Conservation (phyloP, 2,888 invertebrate genomes). For the Hedya salicella region DNA sequence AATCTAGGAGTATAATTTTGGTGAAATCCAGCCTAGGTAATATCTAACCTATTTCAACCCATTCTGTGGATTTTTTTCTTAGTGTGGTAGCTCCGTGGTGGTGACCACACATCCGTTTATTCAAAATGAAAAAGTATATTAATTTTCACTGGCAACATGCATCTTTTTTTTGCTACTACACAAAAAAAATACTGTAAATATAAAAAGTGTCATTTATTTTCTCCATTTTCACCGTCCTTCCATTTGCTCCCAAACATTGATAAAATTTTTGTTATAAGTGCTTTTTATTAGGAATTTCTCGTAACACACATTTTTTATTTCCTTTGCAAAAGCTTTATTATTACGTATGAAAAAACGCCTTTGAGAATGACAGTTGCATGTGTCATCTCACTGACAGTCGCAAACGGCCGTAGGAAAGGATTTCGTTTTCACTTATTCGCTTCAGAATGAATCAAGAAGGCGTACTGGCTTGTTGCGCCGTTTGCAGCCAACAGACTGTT, state of each 20-base stretch:
- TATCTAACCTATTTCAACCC: no score
- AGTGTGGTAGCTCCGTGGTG: no score
- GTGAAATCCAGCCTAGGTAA: no score
- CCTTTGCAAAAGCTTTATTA: background rate
- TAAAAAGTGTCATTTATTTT: no score
- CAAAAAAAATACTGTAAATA: no score
- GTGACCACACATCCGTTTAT: no score
- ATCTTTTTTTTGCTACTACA: background rate
- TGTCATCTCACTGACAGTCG: conserved; percentile 36
- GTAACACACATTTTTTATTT: background rate
- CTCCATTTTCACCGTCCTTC: no score
- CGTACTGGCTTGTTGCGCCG: conserved; percentile 81
- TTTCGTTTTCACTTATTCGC: conserved; percentile 39
- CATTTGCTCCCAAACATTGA: no score
- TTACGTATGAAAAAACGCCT: conserved; percentile 25
- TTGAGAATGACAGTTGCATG: conserved; percentile 28
- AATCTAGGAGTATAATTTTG: no score
- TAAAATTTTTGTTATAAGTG: no score
- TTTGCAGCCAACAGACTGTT: conserved; percentile 87
- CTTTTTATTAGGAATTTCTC: no score
- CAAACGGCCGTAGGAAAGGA: conserved; percentile 33
- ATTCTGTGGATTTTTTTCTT: no score
- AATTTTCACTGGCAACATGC: background rate
- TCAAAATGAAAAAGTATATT: background rate
- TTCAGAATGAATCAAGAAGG: conserved; percentile 82